These are phyloP conservation scores for Sinocyclocheilus anshuiensis DNA, from an alignment of 2,113 vertebrate genomes.

Conservation along the genomic window DNA sequence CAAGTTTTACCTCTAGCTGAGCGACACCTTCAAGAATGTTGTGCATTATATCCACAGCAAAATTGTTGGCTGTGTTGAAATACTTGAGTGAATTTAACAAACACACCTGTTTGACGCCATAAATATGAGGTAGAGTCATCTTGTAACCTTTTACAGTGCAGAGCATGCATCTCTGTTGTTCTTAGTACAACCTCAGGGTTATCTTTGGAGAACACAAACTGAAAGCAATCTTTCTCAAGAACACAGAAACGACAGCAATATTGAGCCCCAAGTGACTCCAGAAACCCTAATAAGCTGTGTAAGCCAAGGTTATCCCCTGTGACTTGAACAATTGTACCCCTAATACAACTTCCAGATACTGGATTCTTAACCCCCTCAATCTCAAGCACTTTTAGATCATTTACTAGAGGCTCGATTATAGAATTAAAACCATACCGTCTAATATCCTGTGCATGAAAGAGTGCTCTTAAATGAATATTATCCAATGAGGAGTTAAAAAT, in stretches of 20 bases:
- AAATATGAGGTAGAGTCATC: too few relatives aligned
- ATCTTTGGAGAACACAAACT: conserved; percentile 9
- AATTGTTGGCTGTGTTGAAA: too few relatives aligned
- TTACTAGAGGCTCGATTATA: background rate
- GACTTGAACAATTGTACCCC: background rate
- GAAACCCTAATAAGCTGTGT: background rate
- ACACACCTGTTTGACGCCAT: too few relatives aligned
- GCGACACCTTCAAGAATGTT: too few relatives aligned
- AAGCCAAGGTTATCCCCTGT: conserved; percentile 9
- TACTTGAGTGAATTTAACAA: too few relatives aligned
- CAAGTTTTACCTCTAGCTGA: conserved; percentile 8
- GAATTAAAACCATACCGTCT: background rate
- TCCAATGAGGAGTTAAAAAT: too few relatives aligned
- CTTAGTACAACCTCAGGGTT: background rate
- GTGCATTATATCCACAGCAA: too few relatives aligned
- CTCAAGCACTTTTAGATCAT: background rate
- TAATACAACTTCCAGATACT: background rate
- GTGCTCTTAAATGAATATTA: too few relatives aligned
- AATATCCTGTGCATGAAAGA: background rate
- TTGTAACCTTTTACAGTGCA: too few relatives aligned
- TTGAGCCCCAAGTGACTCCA: background rate
- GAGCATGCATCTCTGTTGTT: too few relatives aligned
- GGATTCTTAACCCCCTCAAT: background rate
- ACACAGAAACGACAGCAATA: conserved; percentile 20
- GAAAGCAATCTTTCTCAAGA: background rate